These are phyloP conservation scores for Petrocephalus sullivani DNA, from an alignment of 2,797 vertebrate species.

Conservation along the genomic window DNA sequence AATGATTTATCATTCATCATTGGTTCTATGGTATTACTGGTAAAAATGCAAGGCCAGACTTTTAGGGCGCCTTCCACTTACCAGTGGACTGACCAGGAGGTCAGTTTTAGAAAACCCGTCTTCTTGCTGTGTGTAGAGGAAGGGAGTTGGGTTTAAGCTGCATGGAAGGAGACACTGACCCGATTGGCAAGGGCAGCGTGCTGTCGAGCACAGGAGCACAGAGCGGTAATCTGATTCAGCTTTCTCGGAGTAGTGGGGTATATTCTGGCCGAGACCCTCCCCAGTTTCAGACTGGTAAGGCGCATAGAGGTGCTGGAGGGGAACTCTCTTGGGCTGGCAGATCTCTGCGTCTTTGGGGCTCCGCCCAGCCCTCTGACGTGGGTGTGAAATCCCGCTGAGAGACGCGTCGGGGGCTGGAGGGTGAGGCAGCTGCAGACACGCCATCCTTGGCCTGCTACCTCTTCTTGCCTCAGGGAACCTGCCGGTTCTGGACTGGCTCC, in stretches of 20 bases:
- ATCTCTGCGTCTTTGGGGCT: neutral
- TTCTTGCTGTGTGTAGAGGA: neutral
- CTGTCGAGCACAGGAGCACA: conserved; percentile 18
- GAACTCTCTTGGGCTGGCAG: neutral
- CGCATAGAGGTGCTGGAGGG: neutral
- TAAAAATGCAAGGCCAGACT: neutral
- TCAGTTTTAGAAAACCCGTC: neutral
- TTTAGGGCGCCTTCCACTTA: neutral
- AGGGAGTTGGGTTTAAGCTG: neutral
- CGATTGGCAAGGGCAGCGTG: neutral
- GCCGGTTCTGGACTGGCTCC: neutral
- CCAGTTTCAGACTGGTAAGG: neutral
- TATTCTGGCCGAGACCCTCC: conserved; percentile 31
- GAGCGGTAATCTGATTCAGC: neutral
- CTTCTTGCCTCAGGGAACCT: neutral
- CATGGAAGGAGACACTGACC: conserved; percentile 21
- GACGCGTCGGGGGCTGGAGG: neutral
- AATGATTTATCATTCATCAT: neutral
- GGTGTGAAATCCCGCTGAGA: neutral
- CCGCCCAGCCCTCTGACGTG: neutral
- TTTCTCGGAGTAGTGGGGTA: conserved; percentile 25
- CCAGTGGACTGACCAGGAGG: neutral
- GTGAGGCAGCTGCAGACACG: neutral
- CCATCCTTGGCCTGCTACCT: neutral
- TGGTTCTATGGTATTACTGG: neutral